A percentile compares a stretch with the other conserved stretches of the same genome.
These are phyloP conservation scores for Sebastes itinus DNA, from an alignment of 2,797 vertebrate genomes.

Conservation along the genomic window DNA sequence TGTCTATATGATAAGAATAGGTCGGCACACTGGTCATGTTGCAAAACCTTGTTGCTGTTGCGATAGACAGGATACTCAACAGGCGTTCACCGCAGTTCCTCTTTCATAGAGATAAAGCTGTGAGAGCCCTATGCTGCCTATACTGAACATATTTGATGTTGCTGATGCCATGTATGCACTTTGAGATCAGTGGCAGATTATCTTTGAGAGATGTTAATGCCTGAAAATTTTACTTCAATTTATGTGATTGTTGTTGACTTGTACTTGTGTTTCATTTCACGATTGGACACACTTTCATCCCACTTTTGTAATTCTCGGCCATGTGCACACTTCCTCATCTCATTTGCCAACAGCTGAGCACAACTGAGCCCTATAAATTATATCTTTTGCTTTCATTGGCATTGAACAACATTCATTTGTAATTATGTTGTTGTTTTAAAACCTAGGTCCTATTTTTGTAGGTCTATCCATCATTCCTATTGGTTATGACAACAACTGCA, in stretches of 20 bases:
- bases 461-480: not conserved
- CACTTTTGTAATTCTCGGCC: not conserved
- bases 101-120: not conserved
- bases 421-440: not conserved
- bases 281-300: not conserved
- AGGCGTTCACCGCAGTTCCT: not conserved
- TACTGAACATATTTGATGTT: not conserved
- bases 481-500: not conserved
- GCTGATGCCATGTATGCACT: not conserved
- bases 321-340: not conserved
- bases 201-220: not conserved
- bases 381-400: not conserved
- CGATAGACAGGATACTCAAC: not conserved
- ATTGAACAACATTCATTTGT: not conserved
- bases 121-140: accelerated
- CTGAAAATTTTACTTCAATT: not conserved
- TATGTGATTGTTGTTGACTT: not conserved
- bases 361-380: not conserved
- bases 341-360: not conserved
- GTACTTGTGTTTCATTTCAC: not conserved
- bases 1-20: not conserved
- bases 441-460: not conserved
- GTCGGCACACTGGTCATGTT: not conserved
- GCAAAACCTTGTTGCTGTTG: not conserved
- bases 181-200: not conserved